Base-by-base conservation (phyloP, 1,140 invertebrate genomes). In the Frieseomelitta varia region DNA sequence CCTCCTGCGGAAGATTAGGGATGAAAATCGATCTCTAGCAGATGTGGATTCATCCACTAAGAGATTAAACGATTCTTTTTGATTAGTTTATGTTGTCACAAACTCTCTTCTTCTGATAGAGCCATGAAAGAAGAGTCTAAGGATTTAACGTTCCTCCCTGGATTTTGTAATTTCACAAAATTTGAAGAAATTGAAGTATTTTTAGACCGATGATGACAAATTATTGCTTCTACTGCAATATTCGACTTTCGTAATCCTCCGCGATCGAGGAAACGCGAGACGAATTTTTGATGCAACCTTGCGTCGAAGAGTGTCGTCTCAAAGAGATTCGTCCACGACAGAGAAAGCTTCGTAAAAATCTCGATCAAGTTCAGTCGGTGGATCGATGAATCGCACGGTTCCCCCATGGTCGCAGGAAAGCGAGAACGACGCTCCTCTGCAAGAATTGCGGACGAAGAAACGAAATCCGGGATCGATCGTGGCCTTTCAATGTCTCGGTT, bases 401-500 rank as follows among this genome's bases (percentile, higher is more conserved):
- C 56, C 61, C 56, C 61, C 78, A 27, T 53, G 17, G 72, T 84
- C 72, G 67, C 39, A 51, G 75, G 39, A 71, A 87, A 85, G 86
- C 81, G 86, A 89, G 30, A 51, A 56, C n/a, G 17, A 39, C 27
- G 10, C 24, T 24, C 79, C 51, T 30, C 30, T 4, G 53, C 82
- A 85, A 83, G 76, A 87, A 84, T 73, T 86, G 88, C 80, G 89
- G 84, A 56, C 79, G 83, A 85, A 90, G 88, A 92, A 92, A 91
- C 86, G 90, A 87, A 91, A 89, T 47, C 39, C 79, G 87, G 85
- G 81, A 92, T 93, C 91, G 92, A 93, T 93, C 89, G 71, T 53
- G 83, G 88, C 82, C 89, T 91, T 90, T 93, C 91, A 92, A 93
- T 94, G 92, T 94, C 92, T 93, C 91, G 87, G 90, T 88, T 92